Percentiles rank a stretch among this genome's conserved stretches.
These are phyloP conservation scores for Stegodyphus dumicola DNA, from an alignment of 1,140 invertebrate genomes.

Conservation along the genomic window DNA sequence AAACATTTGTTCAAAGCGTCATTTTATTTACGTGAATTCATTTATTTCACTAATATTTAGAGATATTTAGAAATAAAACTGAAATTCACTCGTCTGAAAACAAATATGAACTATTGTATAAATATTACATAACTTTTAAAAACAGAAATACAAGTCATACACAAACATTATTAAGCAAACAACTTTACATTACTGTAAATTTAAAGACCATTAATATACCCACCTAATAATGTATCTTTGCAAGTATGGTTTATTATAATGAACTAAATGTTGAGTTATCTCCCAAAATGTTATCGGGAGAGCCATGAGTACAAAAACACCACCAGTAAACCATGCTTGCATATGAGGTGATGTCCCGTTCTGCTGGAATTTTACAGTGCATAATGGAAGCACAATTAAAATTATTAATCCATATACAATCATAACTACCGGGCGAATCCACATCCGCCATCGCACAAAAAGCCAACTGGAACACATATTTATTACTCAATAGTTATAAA, in stretches of 20 bases:
- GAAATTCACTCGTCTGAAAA: too few relatives aligned
- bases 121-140: too few relatives aligned
- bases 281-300: slow-evolving; percentile 94
- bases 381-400: slow-evolving; percentile 83
- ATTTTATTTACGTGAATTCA: too few relatives aligned
- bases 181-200: background rate
- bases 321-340: slow-evolving; percentile 85
- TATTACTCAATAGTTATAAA: background rate
- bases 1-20: too few relatives aligned
- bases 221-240: slow-evolving; percentile 95
- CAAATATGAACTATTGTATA: too few relatives aligned
- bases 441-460: slow-evolving; percentile 78
- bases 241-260: slow-evolving; percentile 91
- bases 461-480: slow-evolving; percentile 46
- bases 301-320: slow-evolving; percentile 89
- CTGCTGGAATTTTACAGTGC: slow-evolving; percentile 75
- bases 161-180: background rate
- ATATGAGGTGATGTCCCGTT: slow-evolving; percentile 65
- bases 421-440: slow-evolving; percentile 87
- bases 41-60: too few relatives aligned
- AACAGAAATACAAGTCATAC: background rate
- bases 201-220: slow-evolving; percentile 29
- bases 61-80: too few relatives aligned
- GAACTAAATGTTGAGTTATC: slow-evolving; percentile 91
- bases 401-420: slow-evolving; percentile 82